These are phyloP conservation scores for Pemphigus obesinymphae DNA, from an alignment of 1,140 invertebrate species.

Conservation along the genomic window DNA sequence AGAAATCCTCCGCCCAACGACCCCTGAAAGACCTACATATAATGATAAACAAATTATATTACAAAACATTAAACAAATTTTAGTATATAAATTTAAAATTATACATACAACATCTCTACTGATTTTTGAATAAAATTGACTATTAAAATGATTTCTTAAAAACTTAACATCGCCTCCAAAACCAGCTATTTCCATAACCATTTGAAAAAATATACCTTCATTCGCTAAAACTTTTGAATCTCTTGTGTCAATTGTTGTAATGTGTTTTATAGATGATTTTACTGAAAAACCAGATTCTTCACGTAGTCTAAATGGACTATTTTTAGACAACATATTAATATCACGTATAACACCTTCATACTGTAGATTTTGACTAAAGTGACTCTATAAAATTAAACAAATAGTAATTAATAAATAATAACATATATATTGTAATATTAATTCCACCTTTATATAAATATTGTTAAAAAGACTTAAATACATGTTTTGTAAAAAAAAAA, in stretches of 20 bases:
- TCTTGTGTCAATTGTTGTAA: constrained; percentile 69
- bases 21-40: constrained; percentile 57
- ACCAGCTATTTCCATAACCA: constrained; percentile 74
- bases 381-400: constrained; percentile 1
- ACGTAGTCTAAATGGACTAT: constrained; percentile 69
- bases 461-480: no score
- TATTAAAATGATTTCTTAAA: constrained; percentile 71
- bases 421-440: neutral
- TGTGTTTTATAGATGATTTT: constrained; percentile 77
- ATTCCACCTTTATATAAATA: no score
- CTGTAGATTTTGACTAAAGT: constrained; percentile 70
- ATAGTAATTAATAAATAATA: neutral
- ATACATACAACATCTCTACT: constrained; percentile 10
- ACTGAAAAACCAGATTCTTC: constrained; percentile 78
- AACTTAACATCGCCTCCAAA: constrained; percentile 81
- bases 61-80: neutral
- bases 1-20: constrained; percentile 67
- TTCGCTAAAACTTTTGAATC: constrained; percentile 74
- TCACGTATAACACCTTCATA: constrained; percentile 79
- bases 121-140: constrained; percentile 64
- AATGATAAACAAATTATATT: neutral
- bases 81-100: neutral
- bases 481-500: no score
- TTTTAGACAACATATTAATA: constrained; percentile 59
- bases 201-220: constrained; percentile 63